Conservation (phyloP, 2,888 invertebrate genomes). For the Drosophila pseudotalamancana region DNA sequence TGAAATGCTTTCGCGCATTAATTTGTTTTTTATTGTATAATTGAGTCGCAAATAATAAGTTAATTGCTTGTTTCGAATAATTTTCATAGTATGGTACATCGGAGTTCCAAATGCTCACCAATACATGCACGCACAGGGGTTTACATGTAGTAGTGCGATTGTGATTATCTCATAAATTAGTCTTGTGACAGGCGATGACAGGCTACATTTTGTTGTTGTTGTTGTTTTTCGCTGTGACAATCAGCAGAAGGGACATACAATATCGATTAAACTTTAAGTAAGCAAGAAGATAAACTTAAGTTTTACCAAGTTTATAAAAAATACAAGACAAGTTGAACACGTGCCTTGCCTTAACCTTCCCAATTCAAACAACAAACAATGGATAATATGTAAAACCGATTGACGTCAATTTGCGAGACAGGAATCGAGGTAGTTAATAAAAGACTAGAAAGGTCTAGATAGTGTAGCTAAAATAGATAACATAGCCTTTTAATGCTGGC, state of each 20-base stretch:
- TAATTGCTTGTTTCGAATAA: conserved; percentile 73
- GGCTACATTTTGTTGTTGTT: conserved; percentile 34
- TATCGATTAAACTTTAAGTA: conserved; percentile 56
- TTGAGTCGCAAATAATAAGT: conserved; percentile 55
- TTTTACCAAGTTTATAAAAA: neutral
- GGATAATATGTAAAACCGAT: conserved; percentile 6
- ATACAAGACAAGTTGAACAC: conserved; percentile 15
- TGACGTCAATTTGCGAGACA: conserved; percentile 18
- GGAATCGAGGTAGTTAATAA: conserved; percentile 16
- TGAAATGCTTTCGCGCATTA: conserved; percentile 19
- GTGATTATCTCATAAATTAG: conserved; percentile 80
- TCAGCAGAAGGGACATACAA: conserved; percentile 8
- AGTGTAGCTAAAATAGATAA: conserved; percentile 52
- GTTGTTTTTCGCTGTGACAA: conserved; percentile 13
- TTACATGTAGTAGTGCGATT: conserved; percentile 43
- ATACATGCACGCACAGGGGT: conserved; percentile 18
- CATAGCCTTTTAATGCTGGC: conserved; percentile 53
- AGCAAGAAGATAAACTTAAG: conserved; percentile 18
- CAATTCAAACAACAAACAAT: conserved; percentile 19
- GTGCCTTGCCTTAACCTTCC: conserved; percentile 20
- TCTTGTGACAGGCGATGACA: conserved; percentile 81
- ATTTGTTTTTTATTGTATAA: conserved; percentile 28
- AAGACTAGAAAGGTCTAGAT: conserved; percentile 32
- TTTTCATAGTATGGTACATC: conserved; percentile 48
- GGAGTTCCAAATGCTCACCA: conserved; percentile 40